A percentile compares a stretch with the other conserved stretches of the same genome.
phyloP scores from a whole-genome alignment of 37 sponge, comb jelly and placozoan species.

The Cliona cf. orientalis region DNA sequence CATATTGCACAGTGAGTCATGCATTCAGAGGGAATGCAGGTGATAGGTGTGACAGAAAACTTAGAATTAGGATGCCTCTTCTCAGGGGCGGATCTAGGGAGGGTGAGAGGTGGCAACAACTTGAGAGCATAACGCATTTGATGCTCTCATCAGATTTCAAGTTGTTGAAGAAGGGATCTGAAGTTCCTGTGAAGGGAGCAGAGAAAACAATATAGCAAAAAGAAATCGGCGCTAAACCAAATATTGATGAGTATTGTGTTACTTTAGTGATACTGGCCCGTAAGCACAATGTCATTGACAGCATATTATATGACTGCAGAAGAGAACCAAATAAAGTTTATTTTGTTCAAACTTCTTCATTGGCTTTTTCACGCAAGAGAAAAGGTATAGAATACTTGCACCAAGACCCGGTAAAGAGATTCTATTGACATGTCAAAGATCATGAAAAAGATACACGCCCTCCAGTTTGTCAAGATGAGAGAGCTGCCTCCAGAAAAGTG shows the following conservation, averaged over 20 bases:
- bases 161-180: too few relatives aligned
- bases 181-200: not conserved
- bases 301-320: slow-evolving; percentile 22
- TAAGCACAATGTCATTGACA: slow-evolving; percentile 20
- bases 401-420: slow-evolving; percentile 9
- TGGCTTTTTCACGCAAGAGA: slow-evolving; percentile 3
- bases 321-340: slow-evolving; percentile 15
- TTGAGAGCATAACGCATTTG: too few relatives aligned
- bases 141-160: too few relatives aligned
- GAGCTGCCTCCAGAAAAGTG: too few relatives aligned
- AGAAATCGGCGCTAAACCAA: slow-evolving; percentile 6
- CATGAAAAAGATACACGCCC: too few relatives aligned
- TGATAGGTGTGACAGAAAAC: too few relatives aligned
- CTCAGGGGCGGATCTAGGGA: too few relatives aligned
- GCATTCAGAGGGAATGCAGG: too few relatives aligned
- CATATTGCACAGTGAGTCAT: too few relatives aligned
- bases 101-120: too few relatives aligned
- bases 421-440: slow-evolving; percentile 21
- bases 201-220: slow-evolving; percentile 3
- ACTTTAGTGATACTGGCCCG: slow-evolving; percentile 11
- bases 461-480: too few relatives aligned
- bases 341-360: slow-evolving; percentile 25
- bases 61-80: too few relatives aligned
- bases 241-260: slow-evolving; percentile 3
- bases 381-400: slow-evolving; percentile 19